A percentile compares a stretch with the other conserved stretches of the same genome.
phyloP scores from a whole-genome alignment of 2,113 vertebrate genomes.

The Corythornis vintsioides region DNA sequence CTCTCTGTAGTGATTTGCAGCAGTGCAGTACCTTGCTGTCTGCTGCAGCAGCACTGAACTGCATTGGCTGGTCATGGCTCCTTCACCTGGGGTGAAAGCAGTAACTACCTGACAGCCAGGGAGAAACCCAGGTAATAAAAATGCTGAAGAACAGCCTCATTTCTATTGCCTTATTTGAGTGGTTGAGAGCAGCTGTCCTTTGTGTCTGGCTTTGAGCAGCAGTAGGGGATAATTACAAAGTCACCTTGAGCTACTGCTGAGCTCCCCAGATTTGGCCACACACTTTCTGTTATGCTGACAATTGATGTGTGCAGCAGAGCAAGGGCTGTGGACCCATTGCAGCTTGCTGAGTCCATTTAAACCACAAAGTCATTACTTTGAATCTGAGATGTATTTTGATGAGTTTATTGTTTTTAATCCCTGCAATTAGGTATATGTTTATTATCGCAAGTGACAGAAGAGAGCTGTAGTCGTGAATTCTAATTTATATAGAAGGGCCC shows the following conservation, averaged over 20 bases:
- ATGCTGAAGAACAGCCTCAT: neutral
- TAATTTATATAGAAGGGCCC: constrained; percentile 75
- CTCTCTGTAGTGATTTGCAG: neutral
- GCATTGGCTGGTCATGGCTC: neutral
- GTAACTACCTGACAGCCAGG: neutral
- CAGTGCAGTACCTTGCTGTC: neutral
- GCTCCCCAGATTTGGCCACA: neutral
- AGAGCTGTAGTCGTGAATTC: constrained; percentile 45
- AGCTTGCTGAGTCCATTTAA: neutral
- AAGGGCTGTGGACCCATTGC: neutral
- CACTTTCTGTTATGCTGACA: neutral
- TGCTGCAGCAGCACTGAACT: neutral
- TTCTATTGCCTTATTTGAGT: neutral
- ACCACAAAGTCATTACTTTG: fast-evolving
- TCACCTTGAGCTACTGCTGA: constrained; percentile 21
- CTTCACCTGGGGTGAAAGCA: neutral
- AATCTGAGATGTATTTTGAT: neutral
- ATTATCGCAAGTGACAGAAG: neutral
- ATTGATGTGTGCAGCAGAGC: neutral
- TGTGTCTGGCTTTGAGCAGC: neutral
- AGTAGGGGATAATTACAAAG: neutral
- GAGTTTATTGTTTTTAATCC: neutral
- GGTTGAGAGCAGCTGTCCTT: neutral
- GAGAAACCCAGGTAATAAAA: neutral
- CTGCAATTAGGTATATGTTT: neutral